Conservation (phyloP, 37 sponge, comb jelly and placozoan genomes). For the Tethya wilhelma region DNA sequence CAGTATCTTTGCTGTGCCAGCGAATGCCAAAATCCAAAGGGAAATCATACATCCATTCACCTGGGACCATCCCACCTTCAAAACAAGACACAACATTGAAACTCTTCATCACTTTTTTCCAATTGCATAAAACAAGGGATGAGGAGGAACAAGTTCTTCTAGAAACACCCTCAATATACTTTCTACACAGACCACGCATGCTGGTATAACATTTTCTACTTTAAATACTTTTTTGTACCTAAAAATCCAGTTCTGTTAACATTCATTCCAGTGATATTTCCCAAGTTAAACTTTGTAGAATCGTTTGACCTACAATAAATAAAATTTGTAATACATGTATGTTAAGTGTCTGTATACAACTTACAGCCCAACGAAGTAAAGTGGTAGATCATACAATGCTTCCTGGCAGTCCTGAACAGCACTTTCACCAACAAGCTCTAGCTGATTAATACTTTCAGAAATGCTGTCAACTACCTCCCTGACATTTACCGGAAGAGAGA, state of each 20-base stretch:
- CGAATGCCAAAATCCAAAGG: conserved; percentile 53
- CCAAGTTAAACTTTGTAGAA: too few relatives aligned
- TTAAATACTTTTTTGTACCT: too few relatives aligned
- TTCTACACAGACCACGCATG: too few relatives aligned
- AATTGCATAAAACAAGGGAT: too few relatives aligned
- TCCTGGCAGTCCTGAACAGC: conserved; percentile 8
- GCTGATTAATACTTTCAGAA: background rate
- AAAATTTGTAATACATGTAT: too few relatives aligned
- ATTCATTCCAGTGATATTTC: too few relatives aligned
- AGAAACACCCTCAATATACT: too few relatives aligned
- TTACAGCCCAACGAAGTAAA: conserved; percentile 61
- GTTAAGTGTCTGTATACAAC: background rate
- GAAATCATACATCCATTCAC: conserved; percentile 38
- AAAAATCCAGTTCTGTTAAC: too few relatives aligned
- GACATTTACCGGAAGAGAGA: background rate
- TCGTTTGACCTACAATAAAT: too few relatives aligned
- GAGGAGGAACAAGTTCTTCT: too few relatives aligned
- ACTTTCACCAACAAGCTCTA: background rate
- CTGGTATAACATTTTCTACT: too few relatives aligned
- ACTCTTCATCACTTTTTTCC: background rate
- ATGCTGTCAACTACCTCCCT: background rate
- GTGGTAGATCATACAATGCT: conserved; percentile 59
- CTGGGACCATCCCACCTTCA: conserved; percentile 38
- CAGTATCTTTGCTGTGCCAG: background rate
- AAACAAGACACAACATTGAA: background rate